A percentile compares a stretch with the other conserved stretches of the same genome.
Evolutionary conservation across 2,888 invertebrate genomes (phyloP).

Genomic region (Xiphydria camelus): DNA sequence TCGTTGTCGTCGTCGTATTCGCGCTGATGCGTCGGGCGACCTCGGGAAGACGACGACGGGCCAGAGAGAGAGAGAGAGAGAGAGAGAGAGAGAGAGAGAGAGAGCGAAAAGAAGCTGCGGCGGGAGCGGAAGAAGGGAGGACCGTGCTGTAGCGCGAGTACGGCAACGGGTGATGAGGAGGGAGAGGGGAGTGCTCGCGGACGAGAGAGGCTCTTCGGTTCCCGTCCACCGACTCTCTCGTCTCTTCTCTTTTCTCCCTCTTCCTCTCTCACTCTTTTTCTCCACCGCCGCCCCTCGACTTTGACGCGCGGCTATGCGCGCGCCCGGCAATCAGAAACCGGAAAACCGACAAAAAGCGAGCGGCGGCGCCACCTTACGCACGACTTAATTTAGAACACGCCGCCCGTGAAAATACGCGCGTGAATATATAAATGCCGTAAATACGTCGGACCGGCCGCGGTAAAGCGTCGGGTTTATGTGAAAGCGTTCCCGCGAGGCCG

Average conservation of each 20-base stretch:
- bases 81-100: slow-evolving; percentile 14
- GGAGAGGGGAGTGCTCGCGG: too few relatives aligned
- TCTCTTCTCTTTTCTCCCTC: too few relatives aligned
- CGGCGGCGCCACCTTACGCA: slow-evolving; percentile 7
- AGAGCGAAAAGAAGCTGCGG: slow-evolving; percentile 21
- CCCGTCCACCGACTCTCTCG: too few relatives aligned
- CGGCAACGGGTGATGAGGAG: too few relatives aligned
- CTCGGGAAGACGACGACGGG: too few relatives aligned
- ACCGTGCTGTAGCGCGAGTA: too few relatives aligned
- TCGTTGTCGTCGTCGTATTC: too few relatives aligned
- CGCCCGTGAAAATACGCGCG: slow-evolving; percentile 11
- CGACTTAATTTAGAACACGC: slow-evolving; percentile 15
- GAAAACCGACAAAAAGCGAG: slow-evolving; percentile 13
- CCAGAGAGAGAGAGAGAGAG: slow-evolving; percentile 15
- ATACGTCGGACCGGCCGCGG: slow-evolving; percentile 47
- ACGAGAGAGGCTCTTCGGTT: too few relatives aligned
- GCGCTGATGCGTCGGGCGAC: too few relatives aligned
- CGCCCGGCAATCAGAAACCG: slow-evolving; percentile 9
- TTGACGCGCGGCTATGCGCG: not conserved
- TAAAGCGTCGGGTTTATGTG: slow-evolving; percentile 56
- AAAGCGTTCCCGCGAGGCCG: slow-evolving; percentile 29
- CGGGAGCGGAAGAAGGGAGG: too few relatives aligned
- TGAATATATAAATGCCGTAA: slow-evolving; percentile 51
- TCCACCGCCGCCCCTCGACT: too few relatives aligned
- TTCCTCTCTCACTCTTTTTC: too few relatives aligned